Percentiles rank a stretch among this genome's conserved stretches.
phyloP scores from a whole-genome alignment of 2,888 invertebrate genomes.

The Phortica magna region DNA sequence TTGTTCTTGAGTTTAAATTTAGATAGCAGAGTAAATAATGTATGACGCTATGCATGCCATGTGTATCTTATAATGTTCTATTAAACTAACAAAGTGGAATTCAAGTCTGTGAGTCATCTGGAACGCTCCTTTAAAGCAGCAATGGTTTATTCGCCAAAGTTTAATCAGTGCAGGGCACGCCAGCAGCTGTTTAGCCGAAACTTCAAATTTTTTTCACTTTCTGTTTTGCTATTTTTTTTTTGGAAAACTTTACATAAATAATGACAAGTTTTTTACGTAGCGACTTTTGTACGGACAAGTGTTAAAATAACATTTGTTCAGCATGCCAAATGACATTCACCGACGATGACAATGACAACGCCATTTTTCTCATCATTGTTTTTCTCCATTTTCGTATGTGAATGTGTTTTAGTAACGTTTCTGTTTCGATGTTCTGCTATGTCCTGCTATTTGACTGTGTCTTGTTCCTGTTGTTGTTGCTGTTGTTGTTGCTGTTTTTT shows the following conservation, averaged over 20 bases:
- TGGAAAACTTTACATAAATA: conserved; percentile 1
- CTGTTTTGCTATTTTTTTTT: neutral
- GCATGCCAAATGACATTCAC: conserved; percentile 19
- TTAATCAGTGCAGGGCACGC: no score
- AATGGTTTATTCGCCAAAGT: no score
- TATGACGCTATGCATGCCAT: no score
- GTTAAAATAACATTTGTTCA: conserved; percentile 32
- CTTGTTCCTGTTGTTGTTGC: neutral
- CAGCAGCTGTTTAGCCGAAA: no score
- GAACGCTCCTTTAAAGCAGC: no score
- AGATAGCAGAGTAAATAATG: no score
- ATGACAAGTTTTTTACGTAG: neutral
- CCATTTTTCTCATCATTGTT: neutral
- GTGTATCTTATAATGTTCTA: no score
- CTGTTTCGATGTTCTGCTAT: neutral
- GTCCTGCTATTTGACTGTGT: neutral
- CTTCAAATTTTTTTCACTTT: neutral
- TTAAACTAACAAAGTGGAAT: no score
- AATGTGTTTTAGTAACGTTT: conserved; percentile 4
- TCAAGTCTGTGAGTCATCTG: no score
- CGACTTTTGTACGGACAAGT: conserved; percentile 24
- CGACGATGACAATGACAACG: conserved; percentile 13
- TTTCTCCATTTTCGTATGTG: neutral
- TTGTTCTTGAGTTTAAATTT: no score
- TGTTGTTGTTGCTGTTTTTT: neutral